A percentile compares a stretch with the other conserved stretches of the same genome.
Conservation (phyloP, 2,888 invertebrate species). For the Teleogryllus oceanicus region DNA sequence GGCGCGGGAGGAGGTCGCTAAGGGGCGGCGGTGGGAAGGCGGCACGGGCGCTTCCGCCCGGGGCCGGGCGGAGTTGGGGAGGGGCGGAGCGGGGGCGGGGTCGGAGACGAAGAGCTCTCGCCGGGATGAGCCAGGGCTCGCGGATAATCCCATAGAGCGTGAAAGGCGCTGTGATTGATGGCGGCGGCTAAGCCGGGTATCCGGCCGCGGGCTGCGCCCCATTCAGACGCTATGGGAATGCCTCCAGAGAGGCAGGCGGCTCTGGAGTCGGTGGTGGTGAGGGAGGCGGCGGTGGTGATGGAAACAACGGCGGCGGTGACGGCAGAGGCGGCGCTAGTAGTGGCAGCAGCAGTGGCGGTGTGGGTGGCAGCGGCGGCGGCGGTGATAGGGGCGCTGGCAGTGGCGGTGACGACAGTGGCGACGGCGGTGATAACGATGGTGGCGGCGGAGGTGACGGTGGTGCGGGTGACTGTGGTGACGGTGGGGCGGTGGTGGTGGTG, state of each 20-base stretch:
- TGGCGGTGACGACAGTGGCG: too few species aligned
- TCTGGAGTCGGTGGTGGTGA: not conserved
- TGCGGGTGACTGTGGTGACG: too few species aligned
- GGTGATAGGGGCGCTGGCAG: too few species aligned
- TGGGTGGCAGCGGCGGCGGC: too few species aligned
- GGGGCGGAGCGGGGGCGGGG: not conserved
- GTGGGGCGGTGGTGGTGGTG: too few species aligned
- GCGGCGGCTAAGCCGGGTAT: slow-evolving; percentile 9
- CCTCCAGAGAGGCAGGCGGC: not conserved
- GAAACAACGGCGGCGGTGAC: too few species aligned
- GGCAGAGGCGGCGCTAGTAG: too few species aligned
- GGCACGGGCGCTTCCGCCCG: not conserved
- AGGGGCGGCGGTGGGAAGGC: not conserved
- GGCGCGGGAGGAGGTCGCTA: not conserved
- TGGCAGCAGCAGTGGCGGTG: too few species aligned
- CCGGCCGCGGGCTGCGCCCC: not conserved
- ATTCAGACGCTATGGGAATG: slow-evolving; percentile 7
- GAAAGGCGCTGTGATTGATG: slow-evolving; percentile 1
- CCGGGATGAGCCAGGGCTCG: slow-evolving; percentile 7
- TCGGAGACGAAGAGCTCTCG: too few species aligned
- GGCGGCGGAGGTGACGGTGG: too few species aligned
- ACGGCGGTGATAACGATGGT: too few species aligned
- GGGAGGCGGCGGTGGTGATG: too few species aligned
- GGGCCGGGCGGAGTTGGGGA: not conserved
- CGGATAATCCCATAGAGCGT: slow-evolving; percentile 10